Percentiles rank a stretch among this genome's conserved stretches.
phyloP scores from a whole-genome alignment of 2,797 vertebrate genomes.

The Sebastes dallii region DNA sequence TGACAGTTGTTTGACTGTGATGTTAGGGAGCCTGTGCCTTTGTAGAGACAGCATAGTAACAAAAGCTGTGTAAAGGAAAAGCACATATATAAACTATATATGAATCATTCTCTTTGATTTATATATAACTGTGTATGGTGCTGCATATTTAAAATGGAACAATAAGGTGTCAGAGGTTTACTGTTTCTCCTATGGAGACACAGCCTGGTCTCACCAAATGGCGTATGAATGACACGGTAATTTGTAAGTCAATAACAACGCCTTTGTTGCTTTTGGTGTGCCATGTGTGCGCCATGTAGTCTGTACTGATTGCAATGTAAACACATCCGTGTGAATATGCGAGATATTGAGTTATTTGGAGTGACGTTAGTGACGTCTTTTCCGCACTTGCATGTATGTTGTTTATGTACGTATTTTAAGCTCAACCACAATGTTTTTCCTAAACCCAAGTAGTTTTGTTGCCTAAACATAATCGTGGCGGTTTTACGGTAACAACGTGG shows the following conservation, averaged over 20 bases:
- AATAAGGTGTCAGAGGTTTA: not conserved
- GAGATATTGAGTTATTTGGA: no score
- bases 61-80: conserved; percentile 19
- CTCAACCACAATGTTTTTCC: no score
- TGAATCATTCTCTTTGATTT: conserved; percentile 27
- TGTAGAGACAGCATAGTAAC: conserved; percentile 1
- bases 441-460: no score
- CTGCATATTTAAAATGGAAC: conserved; percentile 22
- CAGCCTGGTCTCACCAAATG: not conserved
- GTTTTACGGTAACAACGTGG: no score
- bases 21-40: not conserved
- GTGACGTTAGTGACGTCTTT: not conserved
- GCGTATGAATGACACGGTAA: not conserved
- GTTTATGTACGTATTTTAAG: no score
- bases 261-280: not conserved
- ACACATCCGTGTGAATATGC: no score
- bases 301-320: not conserved
- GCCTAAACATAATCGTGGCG: no score
- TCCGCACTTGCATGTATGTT: not conserved
- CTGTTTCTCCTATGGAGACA: not conserved
- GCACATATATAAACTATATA: conserved; percentile 5
- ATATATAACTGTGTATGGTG: not conserved
- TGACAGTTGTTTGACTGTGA: conserved; percentile 44
- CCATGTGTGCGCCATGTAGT: not conserved
- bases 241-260: not conserved